phyloP scores from a whole-genome alignment of 1,140 invertebrate genomes.

The Eriosoma lanigerum region DNA sequence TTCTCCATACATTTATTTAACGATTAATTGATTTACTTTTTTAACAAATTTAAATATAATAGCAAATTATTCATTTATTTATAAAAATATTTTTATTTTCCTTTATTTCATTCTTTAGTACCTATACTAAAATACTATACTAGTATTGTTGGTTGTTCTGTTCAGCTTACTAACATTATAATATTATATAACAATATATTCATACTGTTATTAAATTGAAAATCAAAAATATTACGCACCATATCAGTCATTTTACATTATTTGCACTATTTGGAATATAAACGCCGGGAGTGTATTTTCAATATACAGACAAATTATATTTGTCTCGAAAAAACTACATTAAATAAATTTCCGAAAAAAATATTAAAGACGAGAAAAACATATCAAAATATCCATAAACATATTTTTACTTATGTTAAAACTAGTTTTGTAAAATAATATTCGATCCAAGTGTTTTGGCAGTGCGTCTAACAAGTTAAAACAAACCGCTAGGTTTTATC shows the following conservation, averaged over 20 bases:
- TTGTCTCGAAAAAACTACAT: not conserved
- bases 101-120: too few species aligned
- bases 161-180: conserved; percentile 15
- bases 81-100: too few species aligned
- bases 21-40: not conserved
- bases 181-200: too few species aligned
- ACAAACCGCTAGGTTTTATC: too few species aligned
- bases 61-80: too few species aligned
- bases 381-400: not conserved
- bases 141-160: conserved; percentile 2
- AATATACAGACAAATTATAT: not conserved
- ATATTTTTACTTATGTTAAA: not conserved
- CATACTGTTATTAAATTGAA: conserved; percentile 5
- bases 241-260: conserved; percentile 23
- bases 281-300: conserved; percentile 12
- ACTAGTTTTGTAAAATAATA: not conserved
- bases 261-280: not conserved
- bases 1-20: not conserved
- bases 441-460: not conserved
- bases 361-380: not conserved
- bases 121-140: not conserved
- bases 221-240: conserved; percentile 37
- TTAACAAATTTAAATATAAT: not conserved
- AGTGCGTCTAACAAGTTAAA: not conserved
- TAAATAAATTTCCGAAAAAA: not conserved